phyloP scores from a whole-genome alignment of 2,113 vertebrate genomes.

The Pteronura brasiliensis region DNA sequence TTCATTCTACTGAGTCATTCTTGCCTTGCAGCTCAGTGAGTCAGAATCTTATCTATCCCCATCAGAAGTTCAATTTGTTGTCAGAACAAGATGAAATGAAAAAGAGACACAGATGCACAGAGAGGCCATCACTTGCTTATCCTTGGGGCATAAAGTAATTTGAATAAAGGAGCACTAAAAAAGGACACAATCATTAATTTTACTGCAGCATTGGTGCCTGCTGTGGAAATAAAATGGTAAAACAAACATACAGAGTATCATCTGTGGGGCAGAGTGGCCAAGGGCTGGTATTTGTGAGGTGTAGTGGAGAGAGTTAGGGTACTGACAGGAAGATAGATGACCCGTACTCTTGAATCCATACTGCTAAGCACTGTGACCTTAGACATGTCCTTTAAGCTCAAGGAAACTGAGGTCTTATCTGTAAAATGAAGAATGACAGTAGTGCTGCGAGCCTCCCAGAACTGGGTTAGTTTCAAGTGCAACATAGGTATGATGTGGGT shows the following conservation, averaged over 20 bases:
- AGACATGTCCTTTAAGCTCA: background rate
- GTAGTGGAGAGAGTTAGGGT: background rate
- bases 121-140: constrained; percentile 51
- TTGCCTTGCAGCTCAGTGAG: constrained; percentile 49
- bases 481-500: background rate
- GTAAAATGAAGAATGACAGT: background rate
- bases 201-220: background rate
- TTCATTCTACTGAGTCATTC: constrained; percentile 60
- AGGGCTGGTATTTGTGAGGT: background rate
- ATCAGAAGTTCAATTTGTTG: constrained; percentile 63
- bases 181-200: constrained; percentile 56
- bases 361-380: background rate
- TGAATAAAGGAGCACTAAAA: constrained; percentile 48
- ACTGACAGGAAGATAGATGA: background rate
- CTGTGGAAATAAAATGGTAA: constrained; percentile 49
- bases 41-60: constrained; percentile 54
- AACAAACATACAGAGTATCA: background rate
- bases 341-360: background rate
- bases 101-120: constrained; percentile 45
- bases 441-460: background rate
- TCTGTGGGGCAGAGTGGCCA: background rate
- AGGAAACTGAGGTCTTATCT: background rate
- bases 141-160: constrained; percentile 57
- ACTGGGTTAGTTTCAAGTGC: background rate
- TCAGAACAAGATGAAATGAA: constrained; percentile 56